Evolutionary conservation across 2,888 invertebrate genomes (phyloP), one percentile per base, ranked within the genome.

Genomic region (Anticlea derivata): DNA sequence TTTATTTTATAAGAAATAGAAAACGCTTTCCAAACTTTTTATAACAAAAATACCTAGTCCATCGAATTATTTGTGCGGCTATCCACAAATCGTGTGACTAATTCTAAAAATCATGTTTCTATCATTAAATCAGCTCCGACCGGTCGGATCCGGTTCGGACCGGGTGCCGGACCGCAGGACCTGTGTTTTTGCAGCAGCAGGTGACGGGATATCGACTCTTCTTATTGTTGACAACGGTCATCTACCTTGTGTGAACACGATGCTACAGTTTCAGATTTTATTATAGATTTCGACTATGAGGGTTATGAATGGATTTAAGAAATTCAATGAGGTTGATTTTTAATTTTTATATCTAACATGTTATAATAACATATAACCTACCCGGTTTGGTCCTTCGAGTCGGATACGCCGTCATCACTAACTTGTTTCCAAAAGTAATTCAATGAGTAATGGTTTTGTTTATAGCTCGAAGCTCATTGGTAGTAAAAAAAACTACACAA

Each of bases 181-280:
- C 64, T 49, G 70, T 78, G 80, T 86, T 86, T 86, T 87, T 86
- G 82, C 75, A 61, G 70, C 71, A 76, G 83, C 86, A 86, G 86
- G 87, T 86, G 86, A 80, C 82, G 80, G 81, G 84, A 84, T 80
- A 70, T 63, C 54, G 50, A 59, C 63, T 81, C 77, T 60, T 82
- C 82, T 83, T 83, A 78, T 85, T 84, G 80, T 78, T 62, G 63
- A 58, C 65, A 51, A 48, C 79, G 85, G 86, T 81, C 86, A 78
- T 63, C 73, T 70, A 85, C 85, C 85, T 74, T 74, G 66, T 74
- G 73, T 67, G 75, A 74, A 73, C 71, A 66, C 55, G 37, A 23
- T 34, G 39, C 43, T 27, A 27, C 52, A 37, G 10, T 46, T 37
- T 55, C 52, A 47, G 46, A 50, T 50, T 55, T 49, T 23, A 44